These are phyloP conservation scores for Drosophila pallidifrons DNA, from an alignment of 1,140 invertebrate species.

Conservation along the genomic window DNA sequence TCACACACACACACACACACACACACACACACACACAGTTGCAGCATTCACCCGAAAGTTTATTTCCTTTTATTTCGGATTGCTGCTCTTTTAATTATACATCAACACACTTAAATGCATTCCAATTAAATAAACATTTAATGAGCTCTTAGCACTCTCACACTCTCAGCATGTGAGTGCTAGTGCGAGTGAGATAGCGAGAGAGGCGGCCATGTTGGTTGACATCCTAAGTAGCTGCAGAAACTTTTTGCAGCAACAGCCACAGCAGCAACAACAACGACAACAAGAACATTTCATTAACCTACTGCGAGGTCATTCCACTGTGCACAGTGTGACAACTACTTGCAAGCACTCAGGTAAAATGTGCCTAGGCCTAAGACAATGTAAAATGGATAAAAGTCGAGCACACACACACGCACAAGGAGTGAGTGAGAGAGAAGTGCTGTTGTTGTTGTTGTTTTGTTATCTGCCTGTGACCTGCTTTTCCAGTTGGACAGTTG, in stretches of 20 bases:
- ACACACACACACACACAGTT: not conserved
- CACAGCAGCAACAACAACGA: constrained; percentile 20
- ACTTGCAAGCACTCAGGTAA: not conserved
- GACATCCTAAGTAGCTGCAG: constrained; percentile 35
- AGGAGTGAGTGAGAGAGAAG: too few relatives aligned
- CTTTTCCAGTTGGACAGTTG: constrained; percentile 40
- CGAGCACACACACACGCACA: too few relatives aligned
- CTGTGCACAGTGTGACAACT: constrained; percentile 63
- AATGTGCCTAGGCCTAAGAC: constrained; percentile 16
- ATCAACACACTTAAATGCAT: constrained; percentile 42
- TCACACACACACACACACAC: constrained; percentile 10
- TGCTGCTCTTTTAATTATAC: constrained; percentile 49
- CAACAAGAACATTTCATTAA: constrained; percentile 65
- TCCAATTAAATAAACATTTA: constrained; percentile 49
- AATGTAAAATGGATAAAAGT: constrained; percentile 1
- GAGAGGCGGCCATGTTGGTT: constrained; percentile 27
- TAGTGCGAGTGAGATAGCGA: not conserved
- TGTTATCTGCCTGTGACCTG: constrained; percentile 62
- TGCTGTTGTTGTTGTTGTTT: not conserved
- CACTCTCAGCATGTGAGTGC: constrained; percentile 2
- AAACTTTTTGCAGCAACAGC: constrained; percentile 30
- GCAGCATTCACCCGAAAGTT: not conserved
- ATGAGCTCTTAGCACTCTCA: constrained; percentile 21
- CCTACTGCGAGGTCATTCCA: constrained; percentile 80
- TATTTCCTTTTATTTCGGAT: not conserved